Evolutionary conservation across 2,113 vertebrate genomes (phyloP).

Genomic region (Cathartes aura): DNA sequence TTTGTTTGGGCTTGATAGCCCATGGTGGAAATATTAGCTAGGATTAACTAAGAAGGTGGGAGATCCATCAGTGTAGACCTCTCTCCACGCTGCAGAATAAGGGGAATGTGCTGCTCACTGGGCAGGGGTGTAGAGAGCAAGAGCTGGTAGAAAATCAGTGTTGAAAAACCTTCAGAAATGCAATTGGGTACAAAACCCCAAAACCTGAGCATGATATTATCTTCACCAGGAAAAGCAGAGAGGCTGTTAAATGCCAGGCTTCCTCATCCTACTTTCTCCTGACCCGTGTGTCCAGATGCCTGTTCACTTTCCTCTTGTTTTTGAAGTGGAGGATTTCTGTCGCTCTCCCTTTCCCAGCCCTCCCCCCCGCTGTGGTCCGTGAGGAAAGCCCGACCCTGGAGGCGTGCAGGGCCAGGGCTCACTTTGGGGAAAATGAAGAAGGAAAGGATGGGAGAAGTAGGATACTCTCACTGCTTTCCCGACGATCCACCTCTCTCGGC

Average conservation of each 20-base stretch:
- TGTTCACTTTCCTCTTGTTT: background rate
- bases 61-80: background rate
- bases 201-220: background rate
- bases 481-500: fast-evolving
- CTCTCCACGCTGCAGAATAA: background rate
- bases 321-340: background rate
- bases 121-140: background rate
- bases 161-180: background rate
- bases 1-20: background rate
- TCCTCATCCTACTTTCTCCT: background rate
- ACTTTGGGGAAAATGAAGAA: background rate
- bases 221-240: background rate
- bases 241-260: background rate
- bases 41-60: background rate
- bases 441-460: background rate
- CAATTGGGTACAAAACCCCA: background rate
- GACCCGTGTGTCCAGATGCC: background rate
- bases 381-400: background rate
- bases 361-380: fast-evolving
- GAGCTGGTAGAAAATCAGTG: background rate
- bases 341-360: background rate
- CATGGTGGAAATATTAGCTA: background rate
- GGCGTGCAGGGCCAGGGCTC: background rate
- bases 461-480: background rate
- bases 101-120: background rate